Evolutionary conservation across 2,888 invertebrate genomes (phyloP).

Genomic region (Ophioninae sp.): DNA sequence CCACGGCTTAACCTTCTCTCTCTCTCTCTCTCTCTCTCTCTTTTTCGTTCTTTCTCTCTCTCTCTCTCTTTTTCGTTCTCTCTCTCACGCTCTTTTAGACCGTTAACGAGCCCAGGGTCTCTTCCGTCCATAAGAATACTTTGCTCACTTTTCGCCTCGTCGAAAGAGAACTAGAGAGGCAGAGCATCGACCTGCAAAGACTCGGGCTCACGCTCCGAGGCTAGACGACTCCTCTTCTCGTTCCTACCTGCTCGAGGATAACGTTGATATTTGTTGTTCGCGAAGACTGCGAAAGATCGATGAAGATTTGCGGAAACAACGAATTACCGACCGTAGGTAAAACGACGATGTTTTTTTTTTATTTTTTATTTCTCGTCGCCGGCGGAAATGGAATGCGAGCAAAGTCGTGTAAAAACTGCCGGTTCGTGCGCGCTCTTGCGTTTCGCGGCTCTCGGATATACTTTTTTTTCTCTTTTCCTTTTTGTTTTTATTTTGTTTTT

Average conservation of each 20-base stretch:
- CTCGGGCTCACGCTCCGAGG: slow-evolving; percentile 17
- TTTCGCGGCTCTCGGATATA: background rate
- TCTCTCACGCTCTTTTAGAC: slow-evolving; percentile 25
- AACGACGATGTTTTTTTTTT: slow-evolving; percentile 9
- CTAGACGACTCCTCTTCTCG: slow-evolving; percentile 31
- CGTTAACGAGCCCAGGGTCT: slow-evolving; percentile 58
- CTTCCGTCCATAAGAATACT: slow-evolving; percentile 51
- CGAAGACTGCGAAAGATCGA: background rate
- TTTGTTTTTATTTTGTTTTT: no score
- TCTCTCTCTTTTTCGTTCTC: slow-evolving; percentile 17
- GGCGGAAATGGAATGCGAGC: background rate
- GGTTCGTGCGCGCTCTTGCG: background rate
- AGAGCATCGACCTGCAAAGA: slow-evolving; percentile 54
- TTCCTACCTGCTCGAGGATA: background rate
- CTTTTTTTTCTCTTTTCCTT: no score
- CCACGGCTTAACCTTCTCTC: slow-evolving; percentile 37
- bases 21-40: slow-evolving; percentile 20
- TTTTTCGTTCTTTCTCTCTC: slow-evolving; percentile 18
- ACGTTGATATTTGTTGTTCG: slow-evolving; percentile 12
- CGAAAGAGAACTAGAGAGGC: slow-evolving; percentile 50
- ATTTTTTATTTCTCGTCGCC: background rate
- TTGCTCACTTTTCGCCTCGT: slow-evolving; percentile 55
- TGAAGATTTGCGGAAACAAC: background rate
- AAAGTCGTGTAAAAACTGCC: background rate
- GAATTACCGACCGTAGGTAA: background rate